Evolutionary conservation across 2,113 vertebrate genomes (phyloP).

Genomic region (Eulemur rufifrons): DNA sequence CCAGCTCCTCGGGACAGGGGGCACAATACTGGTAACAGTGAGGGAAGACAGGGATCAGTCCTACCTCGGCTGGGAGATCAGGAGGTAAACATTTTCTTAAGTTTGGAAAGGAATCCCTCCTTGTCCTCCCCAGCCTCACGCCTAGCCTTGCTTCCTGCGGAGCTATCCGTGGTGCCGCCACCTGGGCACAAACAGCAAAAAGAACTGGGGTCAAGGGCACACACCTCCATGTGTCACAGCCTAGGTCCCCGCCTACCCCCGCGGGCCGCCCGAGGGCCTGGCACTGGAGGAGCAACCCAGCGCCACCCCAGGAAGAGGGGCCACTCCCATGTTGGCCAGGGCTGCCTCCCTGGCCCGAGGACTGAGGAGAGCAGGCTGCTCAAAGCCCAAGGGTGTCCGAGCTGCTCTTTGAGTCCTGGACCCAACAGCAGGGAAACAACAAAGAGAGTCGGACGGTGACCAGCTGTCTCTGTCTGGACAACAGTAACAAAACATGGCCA

Average conservation of each 20-base stretch:
- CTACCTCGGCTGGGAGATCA: slow-evolving; percentile 92
- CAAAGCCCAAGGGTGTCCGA: not conserved
- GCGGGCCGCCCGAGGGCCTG: not conserved
- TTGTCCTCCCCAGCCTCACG: slow-evolving; percentile 88
- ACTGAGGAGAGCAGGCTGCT: not conserved
- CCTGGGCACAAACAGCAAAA: slow-evolving; percentile 91
- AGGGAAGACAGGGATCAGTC: slow-evolving; percentile 67
- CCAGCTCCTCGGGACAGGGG: not conserved
- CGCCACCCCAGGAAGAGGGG: not conserved
- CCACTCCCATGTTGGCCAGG: not conserved
- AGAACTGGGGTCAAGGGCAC: slow-evolving; percentile 82
- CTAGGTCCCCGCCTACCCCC: slow-evolving; percentile 3
- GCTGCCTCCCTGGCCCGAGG: not conserved
- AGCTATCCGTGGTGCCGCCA: slow-evolving; percentile 89
- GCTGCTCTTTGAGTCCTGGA: not conserved
- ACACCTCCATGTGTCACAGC: not conserved
- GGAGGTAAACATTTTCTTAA: slow-evolving; percentile 94
- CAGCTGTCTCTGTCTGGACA: not conserved
- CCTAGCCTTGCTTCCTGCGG: slow-evolving; percentile 86
- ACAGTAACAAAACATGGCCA: not conserved
- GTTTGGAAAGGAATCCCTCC: slow-evolving; percentile 94
- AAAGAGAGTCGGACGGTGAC: not conserved
- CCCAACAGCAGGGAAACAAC: not conserved
- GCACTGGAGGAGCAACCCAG: not conserved
- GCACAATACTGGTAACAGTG: not conserved